Conservation (phyloP, 2,888 invertebrate species). For the Tupiocoris notatus region DNA sequence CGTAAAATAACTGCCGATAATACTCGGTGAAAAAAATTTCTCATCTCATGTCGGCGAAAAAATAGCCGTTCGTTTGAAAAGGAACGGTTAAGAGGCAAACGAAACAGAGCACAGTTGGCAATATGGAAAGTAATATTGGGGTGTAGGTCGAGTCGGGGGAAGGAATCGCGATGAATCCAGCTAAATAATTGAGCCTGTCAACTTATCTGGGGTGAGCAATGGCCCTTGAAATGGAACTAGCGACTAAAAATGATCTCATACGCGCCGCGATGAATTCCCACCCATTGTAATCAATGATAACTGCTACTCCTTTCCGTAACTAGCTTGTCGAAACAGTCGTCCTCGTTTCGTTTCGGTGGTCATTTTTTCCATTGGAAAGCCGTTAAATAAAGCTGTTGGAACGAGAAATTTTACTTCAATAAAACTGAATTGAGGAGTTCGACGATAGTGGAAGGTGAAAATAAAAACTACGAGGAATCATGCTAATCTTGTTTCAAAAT, state of each 20-base stretch:
- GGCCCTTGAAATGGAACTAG: constrained; percentile 43
- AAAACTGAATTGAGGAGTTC: no score
- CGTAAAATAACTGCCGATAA: not conserved
- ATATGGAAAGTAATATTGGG: not conserved
- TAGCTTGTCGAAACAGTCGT: constrained; percentile 5
- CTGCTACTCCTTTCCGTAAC: constrained; percentile 12
- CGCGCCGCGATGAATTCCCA: not conserved
- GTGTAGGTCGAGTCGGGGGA: not conserved
- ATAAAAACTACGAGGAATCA: no score
- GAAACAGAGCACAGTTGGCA: not conserved
- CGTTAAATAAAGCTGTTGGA: no score
- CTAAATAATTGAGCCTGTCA: constrained; percentile 38
- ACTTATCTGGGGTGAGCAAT: constrained; percentile 39
- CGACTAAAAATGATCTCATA: constrained; percentile 32
- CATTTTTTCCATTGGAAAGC: no score
- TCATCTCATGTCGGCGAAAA: no score
- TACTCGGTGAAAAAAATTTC: not conserved
- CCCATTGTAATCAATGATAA: not conserved
- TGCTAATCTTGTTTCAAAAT: no score
- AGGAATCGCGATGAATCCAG: constrained; percentile 22
- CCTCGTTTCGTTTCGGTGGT: no score
- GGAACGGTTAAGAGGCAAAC: not conserved
- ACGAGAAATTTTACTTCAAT: no score
- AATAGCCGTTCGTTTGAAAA: not conserved
- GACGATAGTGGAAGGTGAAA: no score